These are phyloP conservation scores for Hemistola chrysoprasaria DNA, from an alignment of 2,888 invertebrate species.

Conservation along the genomic window DNA sequence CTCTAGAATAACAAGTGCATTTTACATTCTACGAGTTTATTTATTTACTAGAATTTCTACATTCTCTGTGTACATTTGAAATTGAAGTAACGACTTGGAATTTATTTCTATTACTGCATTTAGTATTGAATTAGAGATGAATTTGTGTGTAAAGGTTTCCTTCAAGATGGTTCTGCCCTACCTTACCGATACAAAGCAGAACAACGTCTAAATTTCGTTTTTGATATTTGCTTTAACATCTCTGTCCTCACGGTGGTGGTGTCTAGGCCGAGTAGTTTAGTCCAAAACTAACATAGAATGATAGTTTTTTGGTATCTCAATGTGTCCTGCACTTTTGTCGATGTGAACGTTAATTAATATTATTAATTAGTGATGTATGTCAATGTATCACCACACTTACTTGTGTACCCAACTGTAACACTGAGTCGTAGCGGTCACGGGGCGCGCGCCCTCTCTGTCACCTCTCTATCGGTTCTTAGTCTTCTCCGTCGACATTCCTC, in stretches of 20 bases:
- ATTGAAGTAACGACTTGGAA: slow-evolving; percentile 1
- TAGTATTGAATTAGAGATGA: too few relatives aligned
- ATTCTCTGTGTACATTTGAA: slow-evolving; percentile 4
- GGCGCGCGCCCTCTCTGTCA: slow-evolving; percentile 51
- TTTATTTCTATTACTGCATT: background rate
- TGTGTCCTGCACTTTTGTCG: slow-evolving; percentile 66
- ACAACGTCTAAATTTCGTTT: slow-evolving; percentile 83
- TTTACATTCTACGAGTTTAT: too few relatives aligned
- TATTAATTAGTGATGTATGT: slow-evolving; percentile 76
- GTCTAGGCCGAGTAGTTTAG: slow-evolving; percentile 76
- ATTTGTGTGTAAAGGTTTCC: slow-evolving; percentile 51
- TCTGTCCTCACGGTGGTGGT: slow-evolving; percentile 77
- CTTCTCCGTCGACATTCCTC: slow-evolving; percentile 75
- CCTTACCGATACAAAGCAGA: slow-evolving; percentile 63
- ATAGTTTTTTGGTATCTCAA: slow-evolving; percentile 64
- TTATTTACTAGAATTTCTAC: too few relatives aligned
- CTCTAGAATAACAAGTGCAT: too few relatives aligned
- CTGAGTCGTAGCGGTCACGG: slow-evolving; percentile 48
- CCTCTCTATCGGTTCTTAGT: slow-evolving; percentile 62
- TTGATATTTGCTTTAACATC: slow-evolving; percentile 78
- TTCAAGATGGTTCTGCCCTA: slow-evolving; percentile 70
- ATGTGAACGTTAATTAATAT: slow-evolving; percentile 75
- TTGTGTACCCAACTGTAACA: too few relatives aligned
- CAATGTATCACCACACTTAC: slow-evolving; percentile 78
- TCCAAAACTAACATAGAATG: slow-evolving; percentile 67